Conservation (phyloP, 2,113 vertebrate species). For the Oreotrochilus melanogaster region DNA sequence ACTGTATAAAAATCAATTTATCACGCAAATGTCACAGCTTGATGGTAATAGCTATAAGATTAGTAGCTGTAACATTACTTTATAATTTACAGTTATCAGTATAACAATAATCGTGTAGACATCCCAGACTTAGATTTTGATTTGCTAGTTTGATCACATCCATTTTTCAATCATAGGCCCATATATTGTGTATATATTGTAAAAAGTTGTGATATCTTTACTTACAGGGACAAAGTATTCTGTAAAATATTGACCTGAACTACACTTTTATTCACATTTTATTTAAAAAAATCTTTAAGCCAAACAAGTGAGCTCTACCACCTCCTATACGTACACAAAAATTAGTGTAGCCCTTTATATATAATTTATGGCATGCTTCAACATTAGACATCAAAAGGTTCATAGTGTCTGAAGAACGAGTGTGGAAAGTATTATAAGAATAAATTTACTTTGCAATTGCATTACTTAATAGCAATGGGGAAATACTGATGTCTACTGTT, state of each 20-base stretch:
- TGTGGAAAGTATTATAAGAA: neutral
- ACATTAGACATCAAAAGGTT: neutral
- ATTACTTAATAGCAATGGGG: slow-evolving; percentile 7
- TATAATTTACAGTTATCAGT: slow-evolving; percentile 9
- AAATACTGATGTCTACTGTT: neutral
- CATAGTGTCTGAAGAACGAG: neutral
- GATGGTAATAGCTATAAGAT: slow-evolving; percentile 15
- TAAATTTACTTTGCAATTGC: slow-evolving; percentile 16
- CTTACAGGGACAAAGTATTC: neutral
- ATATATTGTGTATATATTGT: neutral
- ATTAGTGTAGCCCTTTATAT: neutral
- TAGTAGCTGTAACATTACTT: slow-evolving; percentile 21
- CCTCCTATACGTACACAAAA: neutral
- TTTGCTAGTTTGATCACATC: neutral
- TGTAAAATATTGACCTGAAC: neutral
- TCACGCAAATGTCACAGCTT: slow-evolving; percentile 7
- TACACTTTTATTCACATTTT: neutral
- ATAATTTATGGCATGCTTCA: neutral
- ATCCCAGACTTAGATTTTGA: neutral
- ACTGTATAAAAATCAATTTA: slow-evolving; percentile 17
- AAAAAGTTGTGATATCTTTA: neutral
- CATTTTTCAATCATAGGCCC: neutral
- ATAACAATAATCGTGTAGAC: neutral
- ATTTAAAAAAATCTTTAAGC: neutral
- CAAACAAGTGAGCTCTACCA: neutral